Conservation (phyloP, 2,113 vertebrate species). For the Triplophysa siluroides region DNA sequence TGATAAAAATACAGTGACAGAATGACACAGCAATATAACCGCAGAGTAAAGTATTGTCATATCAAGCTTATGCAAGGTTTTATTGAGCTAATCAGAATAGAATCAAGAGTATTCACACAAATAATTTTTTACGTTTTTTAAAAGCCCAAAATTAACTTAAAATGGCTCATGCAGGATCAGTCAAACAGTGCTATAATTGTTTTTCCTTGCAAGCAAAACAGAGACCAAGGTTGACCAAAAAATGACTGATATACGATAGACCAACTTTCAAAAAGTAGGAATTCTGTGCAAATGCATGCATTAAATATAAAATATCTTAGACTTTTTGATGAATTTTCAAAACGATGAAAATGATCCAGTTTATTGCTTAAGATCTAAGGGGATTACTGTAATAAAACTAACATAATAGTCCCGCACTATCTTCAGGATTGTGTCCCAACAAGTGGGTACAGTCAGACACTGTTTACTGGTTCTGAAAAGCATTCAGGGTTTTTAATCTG, state of each 20-base stretch:
- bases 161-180: neutral
- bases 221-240: neutral
- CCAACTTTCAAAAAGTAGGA: no score
- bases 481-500: neutral
- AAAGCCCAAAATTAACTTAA: neutral
- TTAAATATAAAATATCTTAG: no score
- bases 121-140: no score
- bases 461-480: neutral
- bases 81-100: no score
- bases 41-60: no score
- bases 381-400: neutral
- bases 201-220: neutral
- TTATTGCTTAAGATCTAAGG: neutral
- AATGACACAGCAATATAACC: neutral
- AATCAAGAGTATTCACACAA: no score
- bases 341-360: neutral
- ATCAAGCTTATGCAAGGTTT: no score
- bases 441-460: neutral
- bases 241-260: no score
- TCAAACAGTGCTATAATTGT: neutral
- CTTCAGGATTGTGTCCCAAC: slow-evolving; percentile 32
- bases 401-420: slow-evolving; percentile 42
- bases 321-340: neutral
- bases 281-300: no score
- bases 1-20: neutral